A percentile compares a stretch with the other conserved stretches of the same genome.
Conservation (phyloP, 1,140 invertebrate species). For the Trissolcus basalis region DNA sequence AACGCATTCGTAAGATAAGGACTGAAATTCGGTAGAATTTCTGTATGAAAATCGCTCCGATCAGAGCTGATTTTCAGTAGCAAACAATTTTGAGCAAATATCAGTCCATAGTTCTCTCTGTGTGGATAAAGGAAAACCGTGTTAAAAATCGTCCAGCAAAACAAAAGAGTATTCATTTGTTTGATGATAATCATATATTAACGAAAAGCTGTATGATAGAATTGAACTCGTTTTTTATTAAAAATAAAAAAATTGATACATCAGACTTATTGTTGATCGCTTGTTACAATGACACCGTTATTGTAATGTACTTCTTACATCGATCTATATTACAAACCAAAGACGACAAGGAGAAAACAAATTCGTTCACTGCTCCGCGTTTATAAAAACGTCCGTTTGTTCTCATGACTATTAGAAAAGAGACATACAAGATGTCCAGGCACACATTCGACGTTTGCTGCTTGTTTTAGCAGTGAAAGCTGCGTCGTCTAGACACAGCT, state of each 20-base stretch:
- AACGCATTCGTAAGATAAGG: too few relatives aligned
- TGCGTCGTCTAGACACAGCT: conserved; percentile 80
- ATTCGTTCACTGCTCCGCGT: conserved; percentile 36
- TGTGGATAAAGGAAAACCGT: too few relatives aligned
- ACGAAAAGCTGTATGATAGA: too few relatives aligned
- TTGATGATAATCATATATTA: too few relatives aligned
- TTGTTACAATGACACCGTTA: conserved; percentile 33
- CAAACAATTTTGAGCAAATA: too few relatives aligned
- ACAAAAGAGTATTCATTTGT: too few relatives aligned
- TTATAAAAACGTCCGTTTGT: conserved; percentile 42
- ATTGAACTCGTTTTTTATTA: conserved; percentile 42
- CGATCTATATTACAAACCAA: conserved; percentile 43
- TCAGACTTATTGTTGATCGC: conserved; percentile 42
- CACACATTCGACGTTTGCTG: conserved; percentile 47
- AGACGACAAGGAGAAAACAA: conserved; percentile 9
- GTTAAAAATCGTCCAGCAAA: too few relatives aligned
- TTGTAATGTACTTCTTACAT: conserved; percentile 30
- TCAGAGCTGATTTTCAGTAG: too few relatives aligned
- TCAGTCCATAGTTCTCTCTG: too few relatives aligned
- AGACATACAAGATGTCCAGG: conserved; percentile 48
- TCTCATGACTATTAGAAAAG: conserved; percentile 18
- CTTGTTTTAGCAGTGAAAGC: conserved; percentile 25
- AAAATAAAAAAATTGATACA: conserved; percentile 51
- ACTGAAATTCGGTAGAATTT: too few relatives aligned
- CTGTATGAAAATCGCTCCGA: too few relatives aligned